A percentile compares a stretch with the other conserved stretches of the same genome.
Evolutionary conservation across 2,888 invertebrate species (phyloP).

Genomic region (Chesias legatella): DNA sequence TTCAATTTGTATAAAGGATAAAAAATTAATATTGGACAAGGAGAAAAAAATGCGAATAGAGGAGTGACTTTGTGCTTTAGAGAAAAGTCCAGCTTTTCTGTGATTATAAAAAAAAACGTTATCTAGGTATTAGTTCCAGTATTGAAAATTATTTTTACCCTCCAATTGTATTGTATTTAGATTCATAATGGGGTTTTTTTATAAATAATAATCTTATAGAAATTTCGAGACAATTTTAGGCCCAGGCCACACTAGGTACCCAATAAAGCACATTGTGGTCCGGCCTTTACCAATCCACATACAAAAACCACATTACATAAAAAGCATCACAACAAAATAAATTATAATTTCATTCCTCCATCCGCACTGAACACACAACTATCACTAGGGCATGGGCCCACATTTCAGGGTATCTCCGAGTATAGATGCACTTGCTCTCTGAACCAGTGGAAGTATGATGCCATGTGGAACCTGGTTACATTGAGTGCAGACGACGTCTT

Average conservation of each 20-base stretch:
- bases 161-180: too few species aligned
- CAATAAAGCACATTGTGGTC: too few species aligned
- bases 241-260: background rate
- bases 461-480: conserved; percentile 83
- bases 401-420: conserved; percentile 84
- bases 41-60: conserved; percentile 35
- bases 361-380: conserved; percentile 39
- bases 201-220: too few species aligned
- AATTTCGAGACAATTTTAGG: conserved; percentile 18
- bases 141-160: too few species aligned
- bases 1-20: conserved; percentile 8
- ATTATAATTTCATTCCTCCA: conserved; percentile 40
- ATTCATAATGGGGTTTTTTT: too few species aligned
- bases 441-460: conserved; percentile 87
- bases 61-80: conserved; percentile 32
- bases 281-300: conserved; percentile 11
- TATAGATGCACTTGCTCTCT: conserved; percentile 88
- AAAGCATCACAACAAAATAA: conserved; percentile 8
- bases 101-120: too few species aligned
- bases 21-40: conserved; percentile 13
- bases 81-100: conserved; percentile 17
- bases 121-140: too few species aligned
- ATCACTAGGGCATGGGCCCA: conserved; percentile 31
- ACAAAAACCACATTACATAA: conserved; percentile 6
- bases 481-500: conserved; percentile 84